Percentiles rank a stretch among this genome's conserved stretches.
phyloP scores from a whole-genome alignment of 2,888 invertebrate genomes.

The Temnothorax ravouxi region DNA sequence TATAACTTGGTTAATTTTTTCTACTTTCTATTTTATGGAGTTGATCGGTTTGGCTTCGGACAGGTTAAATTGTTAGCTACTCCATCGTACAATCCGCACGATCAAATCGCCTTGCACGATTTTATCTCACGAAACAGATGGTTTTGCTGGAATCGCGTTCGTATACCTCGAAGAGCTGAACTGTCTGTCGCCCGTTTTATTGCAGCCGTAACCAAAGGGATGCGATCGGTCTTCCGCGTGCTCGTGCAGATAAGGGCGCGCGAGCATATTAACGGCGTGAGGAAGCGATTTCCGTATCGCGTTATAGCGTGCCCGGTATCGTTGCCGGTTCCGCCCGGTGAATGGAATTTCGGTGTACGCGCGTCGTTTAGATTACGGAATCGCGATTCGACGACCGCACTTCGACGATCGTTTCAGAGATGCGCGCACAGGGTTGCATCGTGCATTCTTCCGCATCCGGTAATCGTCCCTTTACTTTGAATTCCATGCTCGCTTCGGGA shows the following conservation, averaged over 20 bases:
- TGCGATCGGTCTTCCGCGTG: constrained; percentile 46
- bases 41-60: background rate
- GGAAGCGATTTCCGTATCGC: constrained; percentile 43
- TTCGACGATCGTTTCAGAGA: background rate
- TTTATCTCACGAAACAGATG: constrained; percentile 16
- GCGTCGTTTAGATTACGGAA: constrained; percentile 47
- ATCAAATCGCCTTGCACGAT: background rate
- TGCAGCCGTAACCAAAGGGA: constrained; percentile 28
- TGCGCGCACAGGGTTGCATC: background rate
- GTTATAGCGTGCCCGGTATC: constrained; percentile 11
- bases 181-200: constrained; percentile 25
- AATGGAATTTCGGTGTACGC: constrained; percentile 51
- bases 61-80: background rate
- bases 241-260: constrained; percentile 28
- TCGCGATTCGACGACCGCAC: constrained; percentile 1
- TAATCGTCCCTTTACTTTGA: constrained; percentile 4
- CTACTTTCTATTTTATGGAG: background rate
- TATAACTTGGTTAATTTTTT: background rate
- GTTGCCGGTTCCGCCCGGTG: background rate
- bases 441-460: constrained; percentile 25
- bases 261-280: constrained; percentile 37
- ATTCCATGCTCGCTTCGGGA: background rate
- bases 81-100: background rate
- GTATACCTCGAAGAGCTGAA: background rate
- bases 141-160: background rate